A percentile compares a stretch with the other conserved stretches of the same genome.
Evolutionary conservation across 2,888 invertebrate species (phyloP).

Genomic region (Temnothorax unifasciatus): DNA sequence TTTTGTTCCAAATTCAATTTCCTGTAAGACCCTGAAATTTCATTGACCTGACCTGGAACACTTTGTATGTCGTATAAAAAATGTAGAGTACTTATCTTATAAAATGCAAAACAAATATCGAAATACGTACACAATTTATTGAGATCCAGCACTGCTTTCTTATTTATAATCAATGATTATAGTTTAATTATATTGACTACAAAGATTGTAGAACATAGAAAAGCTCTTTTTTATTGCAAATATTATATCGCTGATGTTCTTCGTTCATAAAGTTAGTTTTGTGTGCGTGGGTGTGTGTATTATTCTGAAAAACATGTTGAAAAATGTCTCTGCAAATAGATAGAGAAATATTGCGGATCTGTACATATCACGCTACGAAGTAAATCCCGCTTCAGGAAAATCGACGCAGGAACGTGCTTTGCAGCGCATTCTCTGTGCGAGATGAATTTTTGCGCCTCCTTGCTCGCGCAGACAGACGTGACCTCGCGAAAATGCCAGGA

Average conservation of each 20-base stretch:
- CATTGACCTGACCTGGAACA: too few relatives aligned
- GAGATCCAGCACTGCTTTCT: neutral
- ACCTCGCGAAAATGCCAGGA: constrained; percentile 27
- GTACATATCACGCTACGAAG: constrained; percentile 11
- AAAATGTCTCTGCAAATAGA: constrained; percentile 24
- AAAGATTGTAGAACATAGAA: neutral
- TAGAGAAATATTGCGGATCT: constrained; percentile 37
- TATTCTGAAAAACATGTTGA: neutral
- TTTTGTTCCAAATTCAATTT: too few relatives aligned
- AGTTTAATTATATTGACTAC: neutral
- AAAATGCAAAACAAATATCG: neutral
- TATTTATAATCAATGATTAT: neutral
- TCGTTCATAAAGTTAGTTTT: constrained; percentile 6
- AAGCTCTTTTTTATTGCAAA: neutral
- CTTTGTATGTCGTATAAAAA: neutral
- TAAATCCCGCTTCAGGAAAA: constrained; percentile 39
- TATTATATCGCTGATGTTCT: neutral
- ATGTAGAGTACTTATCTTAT: neutral
- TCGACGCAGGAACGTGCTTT: constrained; percentile 16
- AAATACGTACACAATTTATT: neutral
- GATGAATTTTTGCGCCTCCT: constrained; percentile 38
- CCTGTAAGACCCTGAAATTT: too few relatives aligned
- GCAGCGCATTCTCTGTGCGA: neutral
- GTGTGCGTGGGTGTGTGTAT: neutral
- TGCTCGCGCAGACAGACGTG: neutral